These are phyloP conservation scores for Sander lucioperca DNA, from an alignment of 2,113 vertebrate genomes.

Conservation along the genomic window DNA sequence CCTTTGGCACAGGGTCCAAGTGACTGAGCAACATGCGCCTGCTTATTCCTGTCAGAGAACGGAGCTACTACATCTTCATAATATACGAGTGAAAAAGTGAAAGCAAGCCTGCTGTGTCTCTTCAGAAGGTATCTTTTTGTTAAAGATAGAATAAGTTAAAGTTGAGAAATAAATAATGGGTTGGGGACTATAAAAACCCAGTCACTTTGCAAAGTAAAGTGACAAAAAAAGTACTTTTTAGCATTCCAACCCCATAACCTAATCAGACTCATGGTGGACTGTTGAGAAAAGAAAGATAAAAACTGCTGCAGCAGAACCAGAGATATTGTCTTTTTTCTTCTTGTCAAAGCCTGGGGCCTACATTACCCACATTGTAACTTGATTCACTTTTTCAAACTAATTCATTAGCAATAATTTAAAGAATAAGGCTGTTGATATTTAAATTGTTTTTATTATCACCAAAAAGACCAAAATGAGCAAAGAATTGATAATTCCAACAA, in stretches of 20 bases:
- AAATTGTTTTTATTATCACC: neutral
- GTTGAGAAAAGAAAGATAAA: neutral
- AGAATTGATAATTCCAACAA: neutral
- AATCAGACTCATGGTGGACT: neutral
- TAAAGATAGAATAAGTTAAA: neutral
- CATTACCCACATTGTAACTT: neutral
- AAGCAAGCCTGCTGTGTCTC: constrained; percentile 4
- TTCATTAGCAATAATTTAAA: neutral
- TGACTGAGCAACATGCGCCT: neutral
- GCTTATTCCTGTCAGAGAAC: neutral
- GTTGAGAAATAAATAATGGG: neutral
- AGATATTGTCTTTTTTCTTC: neutral
- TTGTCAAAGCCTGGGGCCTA: neutral
- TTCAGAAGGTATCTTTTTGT: neutral
- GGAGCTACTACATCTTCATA: neutral
- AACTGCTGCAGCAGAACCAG: too few species aligned
- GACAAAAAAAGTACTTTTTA: neutral
- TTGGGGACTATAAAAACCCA: neutral
- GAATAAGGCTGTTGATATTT: neutral
- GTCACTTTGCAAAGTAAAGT: neutral
- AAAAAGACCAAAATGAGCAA: neutral
- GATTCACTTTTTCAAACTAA: neutral
- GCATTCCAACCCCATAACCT: neutral
- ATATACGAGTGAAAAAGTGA: neutral
- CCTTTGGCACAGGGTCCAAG: neutral